Percentiles rank a stretch among this genome's conserved stretches.
phyloP scores from a whole-genome alignment of 2,888 invertebrate genomes.

The Taenaris catops region DNA sequence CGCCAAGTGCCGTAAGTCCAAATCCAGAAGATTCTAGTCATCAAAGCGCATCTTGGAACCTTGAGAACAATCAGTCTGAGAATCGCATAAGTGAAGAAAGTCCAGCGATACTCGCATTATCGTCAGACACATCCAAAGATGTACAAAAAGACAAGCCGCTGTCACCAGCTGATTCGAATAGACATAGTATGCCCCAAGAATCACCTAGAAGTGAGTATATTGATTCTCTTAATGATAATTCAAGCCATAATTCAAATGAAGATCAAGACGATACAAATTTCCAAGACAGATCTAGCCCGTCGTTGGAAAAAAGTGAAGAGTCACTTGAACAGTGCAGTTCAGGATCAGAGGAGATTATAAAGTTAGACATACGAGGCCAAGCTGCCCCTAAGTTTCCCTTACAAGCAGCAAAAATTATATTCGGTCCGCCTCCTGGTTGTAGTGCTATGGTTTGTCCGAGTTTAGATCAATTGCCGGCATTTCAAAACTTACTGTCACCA shows the following conservation, averaged over 20 bases:
- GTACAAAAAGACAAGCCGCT: constrained; percentile 32
- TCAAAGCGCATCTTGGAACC: constrained; percentile 49
- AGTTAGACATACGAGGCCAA: constrained; percentile 68
- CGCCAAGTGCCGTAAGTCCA: constrained; percentile 33
- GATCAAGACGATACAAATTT: constrained; percentile 28
- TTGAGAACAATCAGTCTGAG: constrained; percentile 51
- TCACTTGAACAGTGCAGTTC: constrained; percentile 44
- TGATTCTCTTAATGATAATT: constrained; percentile 60
- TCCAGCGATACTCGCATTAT: constrained; percentile 53
- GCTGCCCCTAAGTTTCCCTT: constrained; percentile 54
- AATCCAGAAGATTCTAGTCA: constrained; percentile 44
- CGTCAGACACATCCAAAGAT: constrained; percentile 56
- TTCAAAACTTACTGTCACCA: constrained; percentile 57
- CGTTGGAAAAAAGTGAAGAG: constrained; percentile 29
- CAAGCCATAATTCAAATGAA: constrained; percentile 33
- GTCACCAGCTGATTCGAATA: constrained; percentile 21
- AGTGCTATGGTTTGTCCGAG: constrained; percentile 45
- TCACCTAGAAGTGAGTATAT: constrained; percentile 52
- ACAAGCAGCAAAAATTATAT: constrained; percentile 59
- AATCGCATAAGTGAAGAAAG: constrained; percentile 64
- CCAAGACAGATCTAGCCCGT: constrained; percentile 32
- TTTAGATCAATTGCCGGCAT: constrained; percentile 49
- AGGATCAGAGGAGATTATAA: constrained; percentile 70
- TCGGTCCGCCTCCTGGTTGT: constrained; percentile 66
- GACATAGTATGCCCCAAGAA: constrained; percentile 31